phyloP scores from a whole-genome alignment of 2,797 vertebrate species.

The Dallia pectoralis region DNA sequence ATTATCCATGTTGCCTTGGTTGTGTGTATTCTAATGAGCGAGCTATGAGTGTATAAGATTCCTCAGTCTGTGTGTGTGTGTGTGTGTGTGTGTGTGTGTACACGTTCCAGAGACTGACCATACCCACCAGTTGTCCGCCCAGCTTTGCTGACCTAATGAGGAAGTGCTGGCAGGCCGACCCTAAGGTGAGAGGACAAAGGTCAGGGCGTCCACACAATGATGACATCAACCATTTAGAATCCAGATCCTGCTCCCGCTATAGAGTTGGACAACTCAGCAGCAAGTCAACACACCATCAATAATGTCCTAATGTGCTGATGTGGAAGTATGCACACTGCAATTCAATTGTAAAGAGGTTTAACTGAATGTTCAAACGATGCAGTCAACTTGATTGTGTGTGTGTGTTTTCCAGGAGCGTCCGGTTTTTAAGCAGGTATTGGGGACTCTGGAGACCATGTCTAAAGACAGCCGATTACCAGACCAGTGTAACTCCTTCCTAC shows the following conservation, averaged over 20 bases:
- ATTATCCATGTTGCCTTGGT: not conserved
- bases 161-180: conserved; percentile 93
- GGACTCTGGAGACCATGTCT: conserved; percentile 92
- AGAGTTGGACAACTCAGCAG: not conserved
- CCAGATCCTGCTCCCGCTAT: not conserved
- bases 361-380: not conserved
- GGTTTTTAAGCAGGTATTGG: conserved; percentile 92
- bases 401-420: conserved; percentile 83
- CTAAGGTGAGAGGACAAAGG: conserved; percentile 80
- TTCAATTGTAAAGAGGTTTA: not conserved
- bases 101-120: conserved; percentile 86
- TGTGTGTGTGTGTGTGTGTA: conserved; percentile 22
- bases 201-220: conserved; percentile 7
- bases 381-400: not conserved
- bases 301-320: not conserved
- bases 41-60: not conserved
- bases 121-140: conserved; percentile 93
- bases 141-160: conserved; percentile 96
- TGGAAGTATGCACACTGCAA: not conserved
- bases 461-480: conserved; percentile 92
- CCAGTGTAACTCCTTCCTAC: conserved; percentile 97
- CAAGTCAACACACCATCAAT: not conserved
- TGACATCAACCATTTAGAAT: not conserved
- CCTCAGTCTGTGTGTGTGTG: conserved; percentile 4
- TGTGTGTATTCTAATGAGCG: conserved; percentile 4